Evolutionary conservation across 1,140 invertebrate species (phyloP).

Genomic region (Drusus annulatus): DNA sequence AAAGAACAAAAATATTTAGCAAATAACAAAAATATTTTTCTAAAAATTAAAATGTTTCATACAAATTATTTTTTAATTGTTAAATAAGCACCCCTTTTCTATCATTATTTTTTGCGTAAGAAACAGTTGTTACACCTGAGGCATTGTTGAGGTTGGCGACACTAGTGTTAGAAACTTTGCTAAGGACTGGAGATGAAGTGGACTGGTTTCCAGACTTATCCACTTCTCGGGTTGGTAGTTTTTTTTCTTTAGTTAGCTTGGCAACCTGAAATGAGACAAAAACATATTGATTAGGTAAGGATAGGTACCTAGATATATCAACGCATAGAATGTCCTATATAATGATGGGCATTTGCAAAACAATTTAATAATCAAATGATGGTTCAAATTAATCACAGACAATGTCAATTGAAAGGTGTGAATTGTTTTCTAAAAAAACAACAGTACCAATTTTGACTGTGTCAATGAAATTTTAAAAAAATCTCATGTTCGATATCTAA

Average conservation of each 20-base stretch:
- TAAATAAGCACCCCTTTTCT: constrained; percentile 68
- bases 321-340: not conserved
- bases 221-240: constrained; percentile 52
- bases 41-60: constrained; percentile 13
- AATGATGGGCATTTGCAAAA: no score
- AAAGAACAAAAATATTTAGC: not conserved
- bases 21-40: constrained; percentile 54
- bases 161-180: constrained; percentile 58
- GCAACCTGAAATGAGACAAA: constrained; percentile 61
- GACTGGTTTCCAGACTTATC: constrained; percentile 53
- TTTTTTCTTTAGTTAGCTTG: constrained; percentile 65
- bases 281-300: not conserved
- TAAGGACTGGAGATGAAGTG: constrained; percentile 58
- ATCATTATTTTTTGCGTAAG: constrained; percentile 64
- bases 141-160: constrained; percentile 57
- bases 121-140: constrained; percentile 60
- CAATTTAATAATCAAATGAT: no score
- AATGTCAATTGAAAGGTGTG: no score
- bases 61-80: constrained; percentile 38
- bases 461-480: no score
- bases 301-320: not conserved
- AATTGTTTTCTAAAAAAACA: no score
- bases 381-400: no score
- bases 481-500: no score
- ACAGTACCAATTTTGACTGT: no score